Conservation (phyloP, 2,797 vertebrate species). For the Remorina albescens region DNA sequence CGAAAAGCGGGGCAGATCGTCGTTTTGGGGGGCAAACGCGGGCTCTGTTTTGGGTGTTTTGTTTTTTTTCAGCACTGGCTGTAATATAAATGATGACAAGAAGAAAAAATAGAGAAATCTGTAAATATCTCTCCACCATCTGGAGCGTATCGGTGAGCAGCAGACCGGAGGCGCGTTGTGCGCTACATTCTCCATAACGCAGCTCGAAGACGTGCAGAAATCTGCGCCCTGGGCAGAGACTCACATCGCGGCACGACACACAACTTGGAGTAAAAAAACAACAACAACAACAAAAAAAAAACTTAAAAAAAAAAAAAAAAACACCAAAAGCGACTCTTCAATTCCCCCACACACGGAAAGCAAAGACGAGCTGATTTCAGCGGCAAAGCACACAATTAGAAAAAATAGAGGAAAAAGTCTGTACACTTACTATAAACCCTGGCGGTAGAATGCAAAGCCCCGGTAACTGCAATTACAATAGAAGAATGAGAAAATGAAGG, state of each 20-base stretch:
- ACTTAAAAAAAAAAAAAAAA: too few species aligned
- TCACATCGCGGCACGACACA: constrained; percentile 53
- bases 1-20: background rate
- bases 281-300: too few species aligned
- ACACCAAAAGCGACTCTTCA: constrained; percentile 46
- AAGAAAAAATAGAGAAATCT: background rate
- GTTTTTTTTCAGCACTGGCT: background rate
- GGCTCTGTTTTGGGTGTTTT: constrained; percentile 9
- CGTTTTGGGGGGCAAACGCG: constrained; percentile 12
- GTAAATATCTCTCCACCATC: constrained; percentile 59
- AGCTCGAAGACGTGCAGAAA: constrained; percentile 47
- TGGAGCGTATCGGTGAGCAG: constrained; percentile 39
- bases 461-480: constrained; percentile 81
- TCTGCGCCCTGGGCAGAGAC: constrained; percentile 50
- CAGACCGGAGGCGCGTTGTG: constrained; percentile 34
- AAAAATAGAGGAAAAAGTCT: constrained; percentile 62
- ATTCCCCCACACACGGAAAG: constrained; percentile 43
- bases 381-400: constrained; percentile 25
- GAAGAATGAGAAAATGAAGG: constrained; percentile 59
- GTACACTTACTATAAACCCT: constrained; percentile 82
- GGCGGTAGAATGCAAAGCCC: constrained; percentile 79
- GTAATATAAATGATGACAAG: constrained; percentile 33
- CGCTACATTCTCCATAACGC: constrained; percentile 53
- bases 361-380: constrained; percentile 15
- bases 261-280: constrained; percentile 67